Base-by-base conservation (phyloP, 2,797 vertebrate species). In the Taenioides sp. region DNA sequence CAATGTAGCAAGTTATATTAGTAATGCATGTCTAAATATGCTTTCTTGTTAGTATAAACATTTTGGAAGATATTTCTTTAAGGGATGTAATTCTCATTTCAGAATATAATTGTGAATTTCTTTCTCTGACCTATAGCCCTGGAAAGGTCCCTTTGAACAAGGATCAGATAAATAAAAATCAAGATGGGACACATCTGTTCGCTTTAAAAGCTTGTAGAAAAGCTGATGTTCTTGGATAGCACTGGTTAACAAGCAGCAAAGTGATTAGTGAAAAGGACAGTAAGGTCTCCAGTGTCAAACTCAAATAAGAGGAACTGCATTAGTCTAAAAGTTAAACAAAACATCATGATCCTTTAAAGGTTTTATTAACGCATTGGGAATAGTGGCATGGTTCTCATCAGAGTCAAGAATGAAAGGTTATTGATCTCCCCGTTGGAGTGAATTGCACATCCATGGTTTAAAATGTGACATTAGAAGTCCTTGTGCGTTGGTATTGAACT, bases 141-240 rank as follows among this genome's bases (percentile, higher is more conserved):
- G 47, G 61, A 67, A 31, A n/a, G 50, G 31, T 61, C 59, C 65
- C n/a, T 61, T 73, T 71, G 43, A 70, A 62, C 65, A 60, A 10
- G 67, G 71, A 67, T 58, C 68, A 63, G 64, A 67, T 55, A 66
- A 61, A 52, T 11, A 50, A 61, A 37, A 22, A 47, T 47, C 43
- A 47, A 47, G 43, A 34, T 22, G 71, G 27, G 61, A 43, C 54
- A 52, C 75, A 72, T 67, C 20, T 69, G 64, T 49, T 34, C 55
- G 40, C 60, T 31, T 70, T 69, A 59, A 72, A 76, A 77, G 70
- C 37, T 73, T 60, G 43, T 60, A 57, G 50, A 68, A 77, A 67
- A 71, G 61, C 58, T 70, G 71, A 75, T 68, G 70, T 67, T 62
- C 67, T 74, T 69, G 77, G 65, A 79, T 65, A 49, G 49, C 65